These are phyloP conservation scores for Aepyceros melampus DNA, from an alignment of 2,113 vertebrate species.

Conservation along the genomic window DNA sequence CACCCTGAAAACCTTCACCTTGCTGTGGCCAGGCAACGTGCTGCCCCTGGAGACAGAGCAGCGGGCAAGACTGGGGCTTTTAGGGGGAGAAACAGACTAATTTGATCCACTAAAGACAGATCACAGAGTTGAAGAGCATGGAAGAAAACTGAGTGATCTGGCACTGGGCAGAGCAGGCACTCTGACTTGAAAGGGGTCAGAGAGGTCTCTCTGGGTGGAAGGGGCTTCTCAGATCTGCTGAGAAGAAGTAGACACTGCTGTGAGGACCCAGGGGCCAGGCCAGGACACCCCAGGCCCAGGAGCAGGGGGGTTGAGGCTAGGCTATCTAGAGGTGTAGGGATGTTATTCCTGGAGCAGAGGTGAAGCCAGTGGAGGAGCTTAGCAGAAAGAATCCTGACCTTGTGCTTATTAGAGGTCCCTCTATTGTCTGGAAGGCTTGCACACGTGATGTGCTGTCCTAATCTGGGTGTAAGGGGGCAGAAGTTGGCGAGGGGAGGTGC, in stretches of 20 bases:
- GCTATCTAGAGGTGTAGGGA: rapidly evolving
- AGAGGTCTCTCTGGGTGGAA: background rate
- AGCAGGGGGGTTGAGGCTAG: background rate
- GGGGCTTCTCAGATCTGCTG: background rate
- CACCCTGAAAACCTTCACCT: background rate
- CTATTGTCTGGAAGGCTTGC: background rate
- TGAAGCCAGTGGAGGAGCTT: background rate
- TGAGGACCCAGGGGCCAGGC: background rate
- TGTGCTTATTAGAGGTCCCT: background rate
- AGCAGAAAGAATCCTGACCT: background rate
- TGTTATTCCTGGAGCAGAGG: background rate
- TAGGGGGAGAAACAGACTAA: background rate
- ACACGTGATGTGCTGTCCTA: rapidly evolving
- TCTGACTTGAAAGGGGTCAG: no score
- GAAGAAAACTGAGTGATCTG: background rate
- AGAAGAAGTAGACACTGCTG: background rate
- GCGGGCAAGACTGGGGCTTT: rapidly evolving
- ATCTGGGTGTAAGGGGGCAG: background rate
- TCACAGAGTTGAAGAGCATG: background rate
- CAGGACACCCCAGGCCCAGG: background rate
- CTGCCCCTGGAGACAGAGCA: background rate
- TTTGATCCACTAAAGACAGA: background rate
- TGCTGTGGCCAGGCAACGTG: rapidly evolving
- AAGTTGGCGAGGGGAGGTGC: background rate
- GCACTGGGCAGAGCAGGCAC: rapidly evolving